Percentiles rank a stretch among this genome's conserved stretches.
phyloP scores from a whole-genome alignment of 2,888 invertebrate species.

The Agapostemon virescens region DNA sequence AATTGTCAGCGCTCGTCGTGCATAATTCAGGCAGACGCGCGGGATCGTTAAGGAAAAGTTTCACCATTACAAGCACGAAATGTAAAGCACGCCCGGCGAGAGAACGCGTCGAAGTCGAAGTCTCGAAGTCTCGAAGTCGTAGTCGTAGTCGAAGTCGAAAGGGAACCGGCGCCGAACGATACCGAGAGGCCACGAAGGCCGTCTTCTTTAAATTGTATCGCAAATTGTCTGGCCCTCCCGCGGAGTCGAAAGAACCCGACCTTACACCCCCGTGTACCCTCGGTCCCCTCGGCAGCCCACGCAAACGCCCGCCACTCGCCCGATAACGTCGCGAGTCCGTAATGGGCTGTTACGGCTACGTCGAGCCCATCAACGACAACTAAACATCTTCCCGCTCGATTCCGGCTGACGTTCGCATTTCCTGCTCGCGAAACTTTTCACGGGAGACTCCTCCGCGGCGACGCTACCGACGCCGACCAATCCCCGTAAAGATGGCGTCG shows the following conservation, averaged over 20 bases:
- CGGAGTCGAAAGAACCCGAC: slow-evolving; percentile 46
- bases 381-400: slow-evolving; percentile 56
- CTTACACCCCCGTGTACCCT: not conserved
- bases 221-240: slow-evolving; percentile 70
- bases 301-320: not conserved
- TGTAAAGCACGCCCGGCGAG: slow-evolving; percentile 56
- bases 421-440: slow-evolving; percentile 25
- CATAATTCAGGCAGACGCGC: slow-evolving; percentile 73
- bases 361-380: slow-evolving; percentile 57
- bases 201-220: slow-evolving; percentile 77
- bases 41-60: slow-evolving; percentile 76
- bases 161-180: slow-evolving; percentile 54
- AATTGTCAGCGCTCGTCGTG: slow-evolving; percentile 65
- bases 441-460: not conserved
- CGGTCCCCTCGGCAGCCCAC: not conserved
- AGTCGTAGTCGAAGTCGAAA: slow-evolving; percentile 31
- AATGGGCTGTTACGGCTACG: slow-evolving; percentile 69
- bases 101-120: slow-evolving; percentile 33
- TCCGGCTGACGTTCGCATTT: slow-evolving; percentile 53
- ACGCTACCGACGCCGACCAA: not conserved
- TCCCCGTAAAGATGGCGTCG: slow-evolving; percentile 7
- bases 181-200: slow-evolving; percentile 49
- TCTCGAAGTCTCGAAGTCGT: too few relatives aligned
- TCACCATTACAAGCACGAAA: slow-evolving; percentile 75
- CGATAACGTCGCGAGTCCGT: slow-evolving; percentile 54